These are phyloP conservation scores for Ophion ellenae DNA, from an alignment of 2,888 invertebrate species.

Conservation along the genomic window DNA sequence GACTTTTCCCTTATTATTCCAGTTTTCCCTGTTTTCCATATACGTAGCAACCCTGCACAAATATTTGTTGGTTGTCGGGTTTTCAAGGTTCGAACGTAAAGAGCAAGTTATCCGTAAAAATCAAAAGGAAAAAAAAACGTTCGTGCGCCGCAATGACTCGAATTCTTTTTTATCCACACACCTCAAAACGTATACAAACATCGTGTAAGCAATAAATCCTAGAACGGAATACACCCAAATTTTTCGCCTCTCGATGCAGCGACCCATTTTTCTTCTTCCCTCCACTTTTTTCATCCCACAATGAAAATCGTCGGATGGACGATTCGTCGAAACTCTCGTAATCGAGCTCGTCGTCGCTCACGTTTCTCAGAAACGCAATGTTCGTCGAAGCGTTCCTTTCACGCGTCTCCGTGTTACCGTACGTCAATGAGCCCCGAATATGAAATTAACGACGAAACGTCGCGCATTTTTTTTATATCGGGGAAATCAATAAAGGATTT, in stretches of 20 bases:
- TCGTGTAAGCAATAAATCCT: not conserved
- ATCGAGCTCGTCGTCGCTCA: not conserved
- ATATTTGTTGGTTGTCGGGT: no score
- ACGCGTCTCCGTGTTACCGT: not conserved
- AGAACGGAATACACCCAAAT: conserved; percentile 13
- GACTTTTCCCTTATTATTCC: no score
- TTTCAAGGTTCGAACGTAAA: no score
- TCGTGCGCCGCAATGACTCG: no score
- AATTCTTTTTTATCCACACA: no score
- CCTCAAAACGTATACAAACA: no score
- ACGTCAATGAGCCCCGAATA: not conserved
- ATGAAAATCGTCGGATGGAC: not conserved
- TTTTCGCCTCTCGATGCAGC: conserved; percentile 21
- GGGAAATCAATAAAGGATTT: not conserved
- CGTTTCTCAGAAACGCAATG: not conserved
- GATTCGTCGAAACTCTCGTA: not conserved
- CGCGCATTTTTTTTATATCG: not conserved
- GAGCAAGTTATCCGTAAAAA: no score
- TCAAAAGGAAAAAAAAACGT: no score
- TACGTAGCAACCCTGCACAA: no score
- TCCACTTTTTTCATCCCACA: not conserved
- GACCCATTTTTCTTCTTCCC: not conserved
- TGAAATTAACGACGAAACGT: not conserved
- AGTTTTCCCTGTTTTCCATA: no score
- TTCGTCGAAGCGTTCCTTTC: not conserved